Evolutionary conservation across 2,888 invertebrate genomes (phyloP).

Genomic region (Sesia bembeciformis): DNA sequence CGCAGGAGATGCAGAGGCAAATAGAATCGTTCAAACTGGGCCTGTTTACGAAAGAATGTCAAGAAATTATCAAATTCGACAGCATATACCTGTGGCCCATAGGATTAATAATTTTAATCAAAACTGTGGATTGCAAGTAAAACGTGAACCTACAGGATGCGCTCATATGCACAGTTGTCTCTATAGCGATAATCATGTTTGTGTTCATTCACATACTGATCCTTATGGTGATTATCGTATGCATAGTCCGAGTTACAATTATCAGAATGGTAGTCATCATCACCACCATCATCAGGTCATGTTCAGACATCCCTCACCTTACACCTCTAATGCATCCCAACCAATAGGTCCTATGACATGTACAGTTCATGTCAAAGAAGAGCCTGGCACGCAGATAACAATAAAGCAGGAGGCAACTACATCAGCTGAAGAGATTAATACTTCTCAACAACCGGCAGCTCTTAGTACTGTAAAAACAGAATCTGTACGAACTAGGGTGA

Average conservation of each 20-base stretch:
- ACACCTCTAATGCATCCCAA: conserved; percentile 10
- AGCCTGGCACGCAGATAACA: conserved; percentile 26
- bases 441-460: background rate
- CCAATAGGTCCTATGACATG: conserved; percentile 14
- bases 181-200: conserved; percentile 14
- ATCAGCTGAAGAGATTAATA: background rate
- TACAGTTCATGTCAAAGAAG: conserved; percentile 36
- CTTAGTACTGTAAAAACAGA: background rate
- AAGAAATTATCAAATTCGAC: conserved; percentile 1
- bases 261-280: conserved; percentile 26
- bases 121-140: conserved; percentile 16
- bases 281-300: conserved; percentile 23
- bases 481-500: background rate
- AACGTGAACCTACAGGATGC: conserved; percentile 26
- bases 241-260: conserved; percentile 24
- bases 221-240: conserved; percentile 18
- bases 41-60: background rate
- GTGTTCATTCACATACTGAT: conserved; percentile 17
- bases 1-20: conserved; percentile 14
- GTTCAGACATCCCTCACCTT: conserved; percentile 21
- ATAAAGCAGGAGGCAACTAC: conserved; percentile 34
- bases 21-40: background rate
- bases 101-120: background rate
- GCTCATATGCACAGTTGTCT: conserved; percentile 15
- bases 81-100: background rate